Evolutionary conservation across 1,140 invertebrate species (phyloP).

Genomic region (Hirudo medicinalis): DNA sequence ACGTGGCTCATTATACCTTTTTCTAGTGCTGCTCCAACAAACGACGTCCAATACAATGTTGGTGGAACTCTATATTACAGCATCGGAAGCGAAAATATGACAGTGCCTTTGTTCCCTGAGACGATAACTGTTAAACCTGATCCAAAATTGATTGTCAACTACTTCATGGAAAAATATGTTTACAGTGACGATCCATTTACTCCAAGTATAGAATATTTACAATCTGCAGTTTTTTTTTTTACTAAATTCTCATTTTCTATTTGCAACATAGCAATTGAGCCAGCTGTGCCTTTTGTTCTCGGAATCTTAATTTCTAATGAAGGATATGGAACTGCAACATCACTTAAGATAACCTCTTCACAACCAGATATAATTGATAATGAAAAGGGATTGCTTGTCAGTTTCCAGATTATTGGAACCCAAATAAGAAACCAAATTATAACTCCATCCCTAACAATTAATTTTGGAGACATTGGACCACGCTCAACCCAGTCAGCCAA

Average conservation of each 20-base stretch:
- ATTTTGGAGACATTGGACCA: conserved; percentile 27
- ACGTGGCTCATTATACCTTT: conserved; percentile 27
- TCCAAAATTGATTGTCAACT: conserved; percentile 25
- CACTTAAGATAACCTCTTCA: conserved; percentile 28
- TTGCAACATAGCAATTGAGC: conserved; percentile 17
- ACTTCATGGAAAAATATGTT: conserved; percentile 28
- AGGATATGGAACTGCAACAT: conserved; percentile 26
- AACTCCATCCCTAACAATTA: conserved; percentile 25
- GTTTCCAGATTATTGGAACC: conserved; percentile 28
- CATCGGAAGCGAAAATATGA: conserved; percentile 22
- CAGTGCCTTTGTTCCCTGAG: conserved; percentile 25
- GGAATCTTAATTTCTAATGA: conserved; percentile 27
- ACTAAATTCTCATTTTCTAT: background rate
- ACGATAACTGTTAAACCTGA: conserved; percentile 27
- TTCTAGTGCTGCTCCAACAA: conserved; percentile 23
- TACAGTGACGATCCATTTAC: conserved; percentile 27
- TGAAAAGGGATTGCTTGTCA: conserved; percentile 28
- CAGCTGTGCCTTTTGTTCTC: conserved; percentile 26
- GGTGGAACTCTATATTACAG: conserved; percentile 23
- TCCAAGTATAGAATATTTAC: conserved; percentile 2
- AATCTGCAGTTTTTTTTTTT: background rate
- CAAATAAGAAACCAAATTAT: conserved; percentile 23
- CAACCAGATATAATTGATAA: conserved; percentile 31
- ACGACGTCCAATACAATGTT: conserved; percentile 25
- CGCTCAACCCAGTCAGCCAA: conserved; percentile 25